phyloP scores from a whole-genome alignment of 1,140 invertebrate genomes.

The Calliphora vicina region DNA sequence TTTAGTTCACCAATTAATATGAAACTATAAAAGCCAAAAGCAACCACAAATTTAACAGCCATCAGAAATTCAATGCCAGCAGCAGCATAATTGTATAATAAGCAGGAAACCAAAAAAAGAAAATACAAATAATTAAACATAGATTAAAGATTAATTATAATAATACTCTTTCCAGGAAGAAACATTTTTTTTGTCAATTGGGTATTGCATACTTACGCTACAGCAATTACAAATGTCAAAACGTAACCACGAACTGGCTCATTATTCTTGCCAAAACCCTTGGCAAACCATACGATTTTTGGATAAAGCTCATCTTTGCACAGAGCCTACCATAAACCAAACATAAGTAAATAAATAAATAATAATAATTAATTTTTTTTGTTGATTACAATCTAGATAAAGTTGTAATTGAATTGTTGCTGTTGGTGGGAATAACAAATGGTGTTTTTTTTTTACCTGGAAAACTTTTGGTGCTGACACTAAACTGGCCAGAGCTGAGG shows the following conservation, averaged over 20 bases:
- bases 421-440: background rate
- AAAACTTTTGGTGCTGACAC: conserved; percentile 95
- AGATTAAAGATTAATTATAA: background rate
- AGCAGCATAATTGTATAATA: background rate
- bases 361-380: too few species aligned
- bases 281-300: conserved; percentile 89
- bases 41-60: background rate
- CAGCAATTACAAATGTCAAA: conserved; percentile 88
- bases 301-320: conserved; percentile 97
- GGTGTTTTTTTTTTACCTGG: conserved; percentile 67
- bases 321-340: conserved; percentile 70
- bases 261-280: conserved; percentile 88
- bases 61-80: background rate
- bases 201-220: conserved; percentile 74
- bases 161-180: background rate
- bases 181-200: background rate
- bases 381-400: background rate
- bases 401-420: background rate
- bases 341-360: background rate
- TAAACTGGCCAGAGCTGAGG: conserved; percentile 92
- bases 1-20: conserved; percentile 83
- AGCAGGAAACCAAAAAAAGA: background rate
- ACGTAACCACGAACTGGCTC: conserved; percentile 93
- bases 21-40: conserved; percentile 46
- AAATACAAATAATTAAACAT: background rate